Evolutionary conservation across 2,888 invertebrate genomes (phyloP), one percentile per base, ranked within the genome.

Genomic region (Iselma pallidipennis): DNA sequence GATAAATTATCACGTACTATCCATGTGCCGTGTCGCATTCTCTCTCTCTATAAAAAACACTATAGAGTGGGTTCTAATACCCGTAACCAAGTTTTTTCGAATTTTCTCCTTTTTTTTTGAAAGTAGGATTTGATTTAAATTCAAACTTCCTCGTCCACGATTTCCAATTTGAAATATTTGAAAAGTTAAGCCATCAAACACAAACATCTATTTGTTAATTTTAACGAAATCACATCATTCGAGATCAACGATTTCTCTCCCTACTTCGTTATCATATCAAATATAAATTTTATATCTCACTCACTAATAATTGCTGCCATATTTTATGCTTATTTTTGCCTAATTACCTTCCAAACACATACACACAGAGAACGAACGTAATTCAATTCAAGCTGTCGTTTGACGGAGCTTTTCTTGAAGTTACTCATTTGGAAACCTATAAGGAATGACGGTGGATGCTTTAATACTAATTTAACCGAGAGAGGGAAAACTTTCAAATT

Each of bases 1-100:
- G 62, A 62, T 62, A 62, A 62, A 62, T 62, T 58, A 54, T 54
- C 49, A 45, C 26, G 26, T 23, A 45, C 51, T 45, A 21, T 58
- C 57, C 33, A 52, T 52, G 31, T 52, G 16, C 21, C 16, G 29
- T 52, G 52, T 21, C 6, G 14, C 16, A 29, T n/a, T 21, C 23
- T 4, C 52, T 21, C 31, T 19, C 29, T 52, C 23, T 29, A 33
- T n/a, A n/a, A n/a, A n/a, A n/a, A 45, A 45, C 42, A 21, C 23
- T 5, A 45, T 23, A 45, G 19, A 45, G 23, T 23, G 1, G 10
- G 21, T 12, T 21, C 45, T 21, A 45, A 21, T 10, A 21, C 45
- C 21, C 21, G 45, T 45, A 21, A 45, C 19, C 19, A 9, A 21
- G 4, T 12, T 21, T 45, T 16, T 37, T 16, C 16, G 5, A 16